Conservation (phyloP, 2,888 invertebrate genomes). For the Cheilosia variabilis region DNA sequence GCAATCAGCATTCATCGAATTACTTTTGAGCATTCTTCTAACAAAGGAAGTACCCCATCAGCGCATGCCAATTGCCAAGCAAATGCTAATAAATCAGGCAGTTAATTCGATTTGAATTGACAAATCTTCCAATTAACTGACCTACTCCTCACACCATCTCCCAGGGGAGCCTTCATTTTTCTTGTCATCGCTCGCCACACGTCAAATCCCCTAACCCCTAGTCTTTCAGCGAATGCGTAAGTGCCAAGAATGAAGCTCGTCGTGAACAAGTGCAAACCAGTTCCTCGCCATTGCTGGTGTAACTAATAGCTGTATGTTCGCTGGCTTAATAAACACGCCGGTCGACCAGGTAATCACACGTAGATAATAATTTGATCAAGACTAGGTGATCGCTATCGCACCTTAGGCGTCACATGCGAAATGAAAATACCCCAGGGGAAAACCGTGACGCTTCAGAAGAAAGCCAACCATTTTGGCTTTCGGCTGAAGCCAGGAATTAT, state of each 20-base stretch:
- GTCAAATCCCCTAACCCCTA: background rate
- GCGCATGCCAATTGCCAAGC: conserved; percentile 13
- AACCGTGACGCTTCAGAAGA: background rate
- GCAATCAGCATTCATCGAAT: background rate
- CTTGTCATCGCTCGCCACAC: conserved; percentile 25
- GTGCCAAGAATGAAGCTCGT: conserved; percentile 55
- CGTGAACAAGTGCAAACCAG: conserved; percentile 31
- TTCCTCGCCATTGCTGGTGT: conserved; percentile 21
- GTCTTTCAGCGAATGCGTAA: background rate
- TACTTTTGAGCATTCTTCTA: conserved; percentile 6
- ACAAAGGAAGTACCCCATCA: conserved; percentile 36
- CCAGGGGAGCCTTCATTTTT: conserved; percentile 45
- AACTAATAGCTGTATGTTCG: conserved; percentile 46
- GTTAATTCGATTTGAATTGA: conserved; percentile 67
- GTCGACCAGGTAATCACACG: conserved; percentile 23
- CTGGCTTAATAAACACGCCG: conserved; percentile 49
- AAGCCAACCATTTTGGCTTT: conserved; percentile 7
- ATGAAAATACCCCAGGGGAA: conserved; percentile 14
- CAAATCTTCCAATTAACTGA: conserved; percentile 72
- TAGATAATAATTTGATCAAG: conserved; percentile 41
- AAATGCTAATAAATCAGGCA: conserved; percentile 66
- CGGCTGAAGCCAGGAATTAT: conserved; percentile 3
- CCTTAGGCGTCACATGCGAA: conserved; percentile 37
- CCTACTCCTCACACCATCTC: conserved; percentile 61
- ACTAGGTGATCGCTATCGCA: conserved; percentile 56